These are phyloP conservation scores for Natator depressus DNA, from an alignment of 2,113 vertebrate species.

Conservation along the genomic window DNA sequence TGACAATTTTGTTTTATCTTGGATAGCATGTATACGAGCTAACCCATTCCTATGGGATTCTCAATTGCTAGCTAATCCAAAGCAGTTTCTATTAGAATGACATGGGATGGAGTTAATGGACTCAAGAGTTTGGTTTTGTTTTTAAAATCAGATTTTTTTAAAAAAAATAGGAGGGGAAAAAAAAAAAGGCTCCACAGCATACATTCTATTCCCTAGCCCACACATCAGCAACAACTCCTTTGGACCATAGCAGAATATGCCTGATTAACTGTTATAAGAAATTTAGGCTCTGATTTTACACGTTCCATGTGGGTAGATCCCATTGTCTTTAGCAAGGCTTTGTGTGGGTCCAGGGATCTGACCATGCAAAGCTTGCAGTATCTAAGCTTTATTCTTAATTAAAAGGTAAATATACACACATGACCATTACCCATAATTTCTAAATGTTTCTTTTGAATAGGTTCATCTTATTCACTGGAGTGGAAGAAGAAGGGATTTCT, in stretches of 20 bases:
- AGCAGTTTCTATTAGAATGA: conserved; percentile 41
- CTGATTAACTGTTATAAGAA: neutral
- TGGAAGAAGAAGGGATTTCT: neutral
- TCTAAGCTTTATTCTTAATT: neutral
- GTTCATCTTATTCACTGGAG: neutral
- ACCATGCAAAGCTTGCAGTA: neutral
- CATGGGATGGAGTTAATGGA: conserved; percentile 40
- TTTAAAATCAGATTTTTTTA: neutral
- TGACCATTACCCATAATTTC: neutral
- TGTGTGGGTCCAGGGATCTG: neutral
- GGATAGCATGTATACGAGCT: neutral
- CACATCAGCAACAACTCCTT: neutral
- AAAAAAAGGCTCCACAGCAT: neutral
- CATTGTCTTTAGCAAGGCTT: accelerated
- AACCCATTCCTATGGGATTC: conserved; percentile 5
- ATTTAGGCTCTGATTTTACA: neutral
- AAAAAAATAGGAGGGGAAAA: neutral
- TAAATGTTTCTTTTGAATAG: neutral
- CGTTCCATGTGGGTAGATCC: neutral
- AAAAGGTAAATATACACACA: neutral
- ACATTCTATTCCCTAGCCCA: neutral
- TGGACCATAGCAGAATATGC: neutral
- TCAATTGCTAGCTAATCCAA: conserved; percentile 53
- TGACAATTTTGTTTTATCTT: conserved; percentile 67
- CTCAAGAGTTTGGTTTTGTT: neutral